Conservation (phyloP, 2,113 vertebrate genomes). For the Sapayoa aenigma region DNA sequence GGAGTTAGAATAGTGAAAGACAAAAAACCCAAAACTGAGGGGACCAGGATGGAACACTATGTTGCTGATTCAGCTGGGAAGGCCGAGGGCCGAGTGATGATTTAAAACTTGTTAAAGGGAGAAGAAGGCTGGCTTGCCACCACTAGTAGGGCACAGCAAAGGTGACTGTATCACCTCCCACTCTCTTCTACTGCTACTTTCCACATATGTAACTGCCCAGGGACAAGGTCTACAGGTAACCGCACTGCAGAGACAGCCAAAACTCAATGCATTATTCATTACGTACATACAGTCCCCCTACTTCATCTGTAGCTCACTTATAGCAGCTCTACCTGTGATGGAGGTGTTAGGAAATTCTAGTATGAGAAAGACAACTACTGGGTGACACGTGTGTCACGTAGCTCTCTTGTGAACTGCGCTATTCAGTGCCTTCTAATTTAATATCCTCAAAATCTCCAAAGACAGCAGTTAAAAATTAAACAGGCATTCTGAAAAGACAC, state of each 20-base stretch:
- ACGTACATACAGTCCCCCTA: accelerated
- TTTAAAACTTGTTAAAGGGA: not conserved
- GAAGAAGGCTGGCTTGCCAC: not conserved
- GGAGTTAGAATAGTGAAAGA: not conserved
- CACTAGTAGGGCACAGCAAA: not conserved
- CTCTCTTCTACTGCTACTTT: not conserved
- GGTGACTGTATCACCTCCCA: not conserved
- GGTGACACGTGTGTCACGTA: not conserved
- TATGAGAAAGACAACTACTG: not conserved
- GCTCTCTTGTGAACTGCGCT: not conserved
- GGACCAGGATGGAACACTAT: accelerated
- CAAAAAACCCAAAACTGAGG: accelerated
- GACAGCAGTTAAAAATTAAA: slow-evolving; percentile 33
- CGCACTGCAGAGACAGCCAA: not conserved
- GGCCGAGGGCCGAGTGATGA: not conserved
- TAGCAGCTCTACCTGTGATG: not conserved
- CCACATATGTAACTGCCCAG: accelerated
- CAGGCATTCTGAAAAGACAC: not conserved
- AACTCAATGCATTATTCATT: not conserved
- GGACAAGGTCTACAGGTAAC: not conserved
- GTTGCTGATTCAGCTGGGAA: not conserved
- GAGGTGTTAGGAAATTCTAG: not conserved
- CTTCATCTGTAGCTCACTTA: not conserved
- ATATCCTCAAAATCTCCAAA: not conserved
- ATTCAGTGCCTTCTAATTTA: not conserved